Evolutionary conservation across 2,113 vertebrate species (phyloP).

Genomic region (Cavia porcellus): DNA sequence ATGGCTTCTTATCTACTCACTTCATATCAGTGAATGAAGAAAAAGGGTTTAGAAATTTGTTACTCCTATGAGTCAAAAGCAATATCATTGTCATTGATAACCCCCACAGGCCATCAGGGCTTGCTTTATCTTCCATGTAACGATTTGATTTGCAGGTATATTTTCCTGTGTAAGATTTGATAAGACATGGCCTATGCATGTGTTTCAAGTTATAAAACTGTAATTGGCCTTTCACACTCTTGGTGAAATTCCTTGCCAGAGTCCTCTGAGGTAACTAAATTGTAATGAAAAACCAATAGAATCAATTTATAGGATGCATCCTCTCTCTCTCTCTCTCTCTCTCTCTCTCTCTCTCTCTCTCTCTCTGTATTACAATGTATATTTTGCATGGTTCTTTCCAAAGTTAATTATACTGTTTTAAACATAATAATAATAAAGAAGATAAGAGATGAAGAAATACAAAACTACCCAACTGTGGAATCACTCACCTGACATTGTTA

Average conservation of each 20-base stretch:
- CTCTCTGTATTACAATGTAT: neutral
- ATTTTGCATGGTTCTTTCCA: conserved; percentile 62
- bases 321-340: neutral
- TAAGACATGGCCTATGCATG: neutral
- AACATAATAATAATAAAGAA: conserved; percentile 46
- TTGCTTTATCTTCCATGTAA: neutral
- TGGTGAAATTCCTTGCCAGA: conserved; percentile 31
- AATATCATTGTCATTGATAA: neutral
- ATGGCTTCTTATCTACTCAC: neutral
- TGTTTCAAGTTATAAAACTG: conserved; percentile 51
- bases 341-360: too few species aligned
- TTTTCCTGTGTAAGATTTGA: neutral
- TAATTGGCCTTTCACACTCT: neutral
- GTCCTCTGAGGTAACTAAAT: conserved; percentile 52
- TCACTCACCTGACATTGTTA: conserved; percentile 75
- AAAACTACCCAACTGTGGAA: conserved; percentile 73
- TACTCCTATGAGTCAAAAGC: conserved; percentile 28
- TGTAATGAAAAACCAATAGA: conserved; percentile 16
- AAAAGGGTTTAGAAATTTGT: conserved; percentile 24
- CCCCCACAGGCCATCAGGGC: neutral
- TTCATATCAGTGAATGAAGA: conserved; percentile 22
- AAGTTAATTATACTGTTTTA: conserved; percentile 73
- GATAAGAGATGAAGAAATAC: conserved; percentile 75
- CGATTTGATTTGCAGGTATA: neutral
- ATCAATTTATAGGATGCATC: conserved; percentile 46